These are phyloP conservation scores for Passer domesticus DNA, from an alignment of 2,113 vertebrate genomes.

Conservation along the genomic window DNA sequence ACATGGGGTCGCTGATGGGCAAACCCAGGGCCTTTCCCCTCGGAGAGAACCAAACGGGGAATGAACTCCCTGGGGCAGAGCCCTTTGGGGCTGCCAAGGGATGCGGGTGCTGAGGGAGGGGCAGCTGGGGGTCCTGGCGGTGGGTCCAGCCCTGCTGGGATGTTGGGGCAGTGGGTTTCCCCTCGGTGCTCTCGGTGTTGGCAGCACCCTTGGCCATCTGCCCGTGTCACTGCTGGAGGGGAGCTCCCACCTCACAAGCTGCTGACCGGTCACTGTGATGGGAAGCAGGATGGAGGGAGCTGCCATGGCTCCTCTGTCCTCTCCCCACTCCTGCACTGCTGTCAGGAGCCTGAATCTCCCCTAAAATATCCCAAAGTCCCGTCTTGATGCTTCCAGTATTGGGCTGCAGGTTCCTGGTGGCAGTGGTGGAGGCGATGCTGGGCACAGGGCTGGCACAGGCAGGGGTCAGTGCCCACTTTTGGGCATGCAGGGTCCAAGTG, in stretches of 20 bases:
- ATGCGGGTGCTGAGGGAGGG: background rate
- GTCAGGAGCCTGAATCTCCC: slow-evolving; percentile 28
- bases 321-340: background rate
- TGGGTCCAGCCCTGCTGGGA: background rate
- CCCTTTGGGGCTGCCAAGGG: background rate
- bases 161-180: accelerated
- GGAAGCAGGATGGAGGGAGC: background rate
- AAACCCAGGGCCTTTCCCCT: background rate
- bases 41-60: accelerated
- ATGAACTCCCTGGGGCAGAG: background rate
- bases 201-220: background rate
- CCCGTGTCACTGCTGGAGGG: background rate
- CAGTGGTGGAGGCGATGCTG: background rate
- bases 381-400: background rate
- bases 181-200: background rate
- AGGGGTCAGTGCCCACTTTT: background rate
- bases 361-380: background rate
- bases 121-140: background rate
- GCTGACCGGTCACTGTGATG: slow-evolving; percentile 65
- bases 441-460: background rate
- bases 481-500: background rate
- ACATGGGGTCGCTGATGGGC: background rate
- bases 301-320: accelerated
- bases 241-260: background rate
- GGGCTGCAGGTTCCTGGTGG: background rate